Percentiles rank a stretch among this genome's conserved stretches.
These are phyloP conservation scores for Blera fallax DNA, from an alignment of 2,888 invertebrate species.

Conservation along the genomic window DNA sequence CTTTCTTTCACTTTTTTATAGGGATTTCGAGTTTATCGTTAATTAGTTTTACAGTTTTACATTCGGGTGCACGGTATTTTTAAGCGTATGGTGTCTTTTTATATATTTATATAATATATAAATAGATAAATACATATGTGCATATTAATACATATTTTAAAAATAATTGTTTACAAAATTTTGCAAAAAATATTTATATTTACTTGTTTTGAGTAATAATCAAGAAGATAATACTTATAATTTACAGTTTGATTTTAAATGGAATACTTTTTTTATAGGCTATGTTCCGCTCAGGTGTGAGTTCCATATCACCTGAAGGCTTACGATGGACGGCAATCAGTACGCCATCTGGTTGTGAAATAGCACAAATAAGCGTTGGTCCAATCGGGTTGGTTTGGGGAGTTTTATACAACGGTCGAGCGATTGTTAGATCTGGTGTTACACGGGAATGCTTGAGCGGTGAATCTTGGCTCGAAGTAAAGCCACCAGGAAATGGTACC, in stretches of 20 bases:
- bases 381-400: slow-evolving; percentile 94
- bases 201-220: background rate
- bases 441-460: slow-evolving; percentile 86
- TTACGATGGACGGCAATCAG: slow-evolving; percentile 91
- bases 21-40: too few relatives aligned
- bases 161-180: too few relatives aligned
- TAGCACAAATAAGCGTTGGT: slow-evolving; percentile 92
- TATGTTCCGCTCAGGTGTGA: slow-evolving; percentile 92
- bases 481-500: slow-evolving; percentile 87
- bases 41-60: too few relatives aligned
- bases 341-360: slow-evolving; percentile 90
- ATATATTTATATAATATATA: too few relatives aligned
- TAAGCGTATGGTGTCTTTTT: too few relatives aligned
- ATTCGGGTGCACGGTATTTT: too few relatives aligned
- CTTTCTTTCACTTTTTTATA: too few relatives aligned
- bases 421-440: slow-evolving; percentile 91
- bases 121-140: too few relatives aligned
- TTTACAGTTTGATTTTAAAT: background rate
- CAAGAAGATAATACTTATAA: background rate
- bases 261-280: slow-evolving; percentile 82
- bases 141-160: too few relatives aligned
- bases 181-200: too few relatives aligned
- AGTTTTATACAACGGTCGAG: slow-evolving; percentile 91
- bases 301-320: slow-evolving; percentile 92
- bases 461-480: slow-evolving; percentile 91